Evolutionary conservation across 2,797 vertebrate species (phyloP), one percentile per base, ranked within the genome.

Genomic region (Valencia hispanica): DNA sequence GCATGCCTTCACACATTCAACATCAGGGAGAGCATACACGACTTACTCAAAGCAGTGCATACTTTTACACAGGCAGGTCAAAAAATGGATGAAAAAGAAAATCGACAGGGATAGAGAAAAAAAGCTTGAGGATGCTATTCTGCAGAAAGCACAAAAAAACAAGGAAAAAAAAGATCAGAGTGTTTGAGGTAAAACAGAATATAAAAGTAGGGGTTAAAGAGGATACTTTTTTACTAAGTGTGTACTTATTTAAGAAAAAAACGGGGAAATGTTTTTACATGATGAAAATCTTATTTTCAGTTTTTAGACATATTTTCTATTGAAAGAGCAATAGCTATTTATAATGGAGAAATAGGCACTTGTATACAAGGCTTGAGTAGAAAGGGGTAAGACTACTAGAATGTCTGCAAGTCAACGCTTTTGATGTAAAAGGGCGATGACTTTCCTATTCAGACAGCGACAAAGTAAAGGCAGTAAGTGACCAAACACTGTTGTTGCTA

Each of bases 271-370:
- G 84, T 92, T 93, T 94, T 93, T 93, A 94, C 91, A 93, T 94
- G 90, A 92, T 87, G 84, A 90, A 90, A 87, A 91, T 91, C 79
- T 78, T 69, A 91, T 91, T 90, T 93, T 91, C 79, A 89, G 79
- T 91, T 94, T 94, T 94, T 92, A 88, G 84, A 90, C 81, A 89
- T 88, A 79, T 90, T 94, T 94, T 93, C 90, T 92, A 92, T 92
- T 90, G 79, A 92, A 89, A 89, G 86, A 91, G 86, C 93, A 93
- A 92, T 87, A 89, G 89, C 87, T 84, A 90, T 85, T 86, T 83
- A 83, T 76, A 75, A 84, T 81, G 83, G 83, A 87, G 73, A 83
- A 79, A 84, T 88, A 91, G 79, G 82, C 73, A 84, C 92, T 89
- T 93, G 85, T 93, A 92, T 88, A 92, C 66, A 69, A 90, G 87